A percentile compares a stretch with the other conserved stretches of the same genome.
These are phyloP conservation scores for Pluvianellus socialis DNA, from an alignment of 2,113 vertebrate species.

Conservation along the genomic window DNA sequence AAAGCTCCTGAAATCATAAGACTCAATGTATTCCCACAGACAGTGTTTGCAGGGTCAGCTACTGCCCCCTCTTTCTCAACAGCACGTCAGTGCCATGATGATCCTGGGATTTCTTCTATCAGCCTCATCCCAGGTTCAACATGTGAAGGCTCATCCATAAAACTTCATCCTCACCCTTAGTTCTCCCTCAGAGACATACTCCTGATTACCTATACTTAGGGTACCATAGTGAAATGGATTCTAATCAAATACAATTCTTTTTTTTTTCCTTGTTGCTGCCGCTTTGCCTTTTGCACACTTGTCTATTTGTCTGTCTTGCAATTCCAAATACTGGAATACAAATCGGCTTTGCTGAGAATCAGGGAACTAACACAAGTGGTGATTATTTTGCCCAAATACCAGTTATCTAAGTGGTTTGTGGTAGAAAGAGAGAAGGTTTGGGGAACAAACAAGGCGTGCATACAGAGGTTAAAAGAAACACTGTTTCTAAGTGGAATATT, in stretches of 20 bases:
- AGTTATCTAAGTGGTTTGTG: not conserved
- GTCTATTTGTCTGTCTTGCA: not conserved
- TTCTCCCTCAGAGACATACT: not conserved
- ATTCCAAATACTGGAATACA: not conserved
- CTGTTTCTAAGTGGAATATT: not conserved
- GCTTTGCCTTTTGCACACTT: not conserved
- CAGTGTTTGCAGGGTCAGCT: not conserved
- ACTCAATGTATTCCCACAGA: not conserved
- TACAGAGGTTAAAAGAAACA: not conserved
- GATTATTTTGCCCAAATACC: not conserved
- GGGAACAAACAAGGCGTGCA: not conserved
- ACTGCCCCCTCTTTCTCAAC: not conserved
- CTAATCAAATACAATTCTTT: not conserved
- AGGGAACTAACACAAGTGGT: not conserved
- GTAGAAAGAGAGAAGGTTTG: not conserved
- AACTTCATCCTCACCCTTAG: not conserved
- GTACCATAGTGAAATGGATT: not conserved
- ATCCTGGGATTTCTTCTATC: not conserved
- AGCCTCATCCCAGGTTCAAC: not conserved
- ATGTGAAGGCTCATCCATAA: not conserved
- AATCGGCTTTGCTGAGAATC: not conserved
- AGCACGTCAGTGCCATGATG: rapidly evolving
- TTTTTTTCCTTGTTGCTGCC: not conserved
- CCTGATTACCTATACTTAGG: rapidly evolving
- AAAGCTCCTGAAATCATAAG: not conserved